Conservation (phyloP, 2,797 vertebrate genomes). For the Sebastes kiyomatsui region DNA sequence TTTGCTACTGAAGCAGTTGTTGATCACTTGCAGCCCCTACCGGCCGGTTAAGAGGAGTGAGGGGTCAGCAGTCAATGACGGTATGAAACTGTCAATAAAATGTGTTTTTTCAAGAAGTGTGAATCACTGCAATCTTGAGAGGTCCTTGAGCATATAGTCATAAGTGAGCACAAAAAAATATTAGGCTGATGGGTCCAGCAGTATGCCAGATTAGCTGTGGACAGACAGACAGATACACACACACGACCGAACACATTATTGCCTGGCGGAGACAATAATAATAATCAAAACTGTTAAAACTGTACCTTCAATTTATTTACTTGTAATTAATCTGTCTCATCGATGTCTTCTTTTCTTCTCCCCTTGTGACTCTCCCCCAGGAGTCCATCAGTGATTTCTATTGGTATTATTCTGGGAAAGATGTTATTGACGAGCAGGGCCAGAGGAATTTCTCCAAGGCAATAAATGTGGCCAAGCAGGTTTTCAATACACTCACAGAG, state of each 20-base stretch:
- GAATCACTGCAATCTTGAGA: too few relatives aligned
- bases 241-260: neutral
- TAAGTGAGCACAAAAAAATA: too few relatives aligned
- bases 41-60: too few relatives aligned
- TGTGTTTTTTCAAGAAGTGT: too few relatives aligned
- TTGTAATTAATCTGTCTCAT: neutral
- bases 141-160: too few relatives aligned
- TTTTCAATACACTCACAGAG: conserved; percentile 96
- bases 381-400: conserved; percentile 98
- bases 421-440: conserved; percentile 95
- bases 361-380: conserved; percentile 64
- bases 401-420: conserved; percentile 98
- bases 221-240: neutral
- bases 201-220: too few relatives aligned
- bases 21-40: too few relatives aligned
- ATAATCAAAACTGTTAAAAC: neutral
- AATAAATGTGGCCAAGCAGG: conserved; percentile 96
- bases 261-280: neutral
- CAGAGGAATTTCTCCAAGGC: conserved; percentile 98
- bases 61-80: too few relatives aligned
- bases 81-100: too few relatives aligned
- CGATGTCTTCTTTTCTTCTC: neutral
- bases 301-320: neutral
- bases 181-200: too few relatives aligned
- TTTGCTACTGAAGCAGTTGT: too few relatives aligned